Conservation (phyloP, 2,113 vertebrate species). For the Corythornis madagascariensis region DNA sequence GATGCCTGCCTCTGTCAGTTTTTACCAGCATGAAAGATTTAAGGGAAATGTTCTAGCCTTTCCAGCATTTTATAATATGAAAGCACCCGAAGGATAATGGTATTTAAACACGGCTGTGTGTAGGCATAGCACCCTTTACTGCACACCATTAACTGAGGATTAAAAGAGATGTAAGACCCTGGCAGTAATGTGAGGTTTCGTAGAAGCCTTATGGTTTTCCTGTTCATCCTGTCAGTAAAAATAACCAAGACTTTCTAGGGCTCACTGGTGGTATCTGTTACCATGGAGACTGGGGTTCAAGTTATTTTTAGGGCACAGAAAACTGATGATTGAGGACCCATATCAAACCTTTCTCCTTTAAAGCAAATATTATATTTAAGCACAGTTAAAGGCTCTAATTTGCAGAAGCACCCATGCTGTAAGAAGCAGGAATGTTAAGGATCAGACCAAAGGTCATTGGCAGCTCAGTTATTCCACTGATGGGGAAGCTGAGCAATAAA, state of each 20-base stretch:
- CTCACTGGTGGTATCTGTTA: constrained; percentile 28
- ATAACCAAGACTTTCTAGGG: constrained; percentile 14
- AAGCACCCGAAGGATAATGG: neutral
- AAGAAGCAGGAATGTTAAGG: neutral
- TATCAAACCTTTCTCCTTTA: neutral
- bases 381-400: neutral
- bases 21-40: neutral
- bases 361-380: neutral
- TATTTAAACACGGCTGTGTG: neutral
- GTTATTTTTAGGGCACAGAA: constrained; percentile 37
- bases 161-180: neutral
- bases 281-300: constrained; percentile 46
- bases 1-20: neutral
- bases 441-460: constrained; percentile 7
- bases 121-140: neutral
- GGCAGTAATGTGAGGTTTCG: constrained; percentile 29
- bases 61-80: neutral
- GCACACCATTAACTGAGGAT: constrained; percentile 26
- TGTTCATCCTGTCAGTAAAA: constrained; percentile 42
- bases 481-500: constrained; percentile 15
- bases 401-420: neutral
- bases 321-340: neutral
- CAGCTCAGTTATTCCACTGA: neutral
- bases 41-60: neutral
- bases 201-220: neutral